phyloP scores from a whole-genome alignment of 1,140 invertebrate genomes.

The Drosophila parabipectinata region DNA sequence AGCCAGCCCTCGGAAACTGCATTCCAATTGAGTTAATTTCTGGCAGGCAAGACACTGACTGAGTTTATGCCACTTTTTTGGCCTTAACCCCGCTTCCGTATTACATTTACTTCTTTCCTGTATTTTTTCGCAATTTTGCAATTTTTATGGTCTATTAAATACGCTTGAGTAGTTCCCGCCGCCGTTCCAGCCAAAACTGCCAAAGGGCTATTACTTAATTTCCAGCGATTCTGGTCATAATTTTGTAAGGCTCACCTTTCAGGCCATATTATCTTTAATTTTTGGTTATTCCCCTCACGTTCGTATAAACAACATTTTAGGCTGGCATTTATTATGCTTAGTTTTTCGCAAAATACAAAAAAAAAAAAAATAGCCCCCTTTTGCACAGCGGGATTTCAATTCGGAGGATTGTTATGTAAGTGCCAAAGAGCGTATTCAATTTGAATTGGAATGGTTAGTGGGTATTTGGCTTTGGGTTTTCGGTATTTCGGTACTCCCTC shows the following conservation, averaged over 20 bases:
- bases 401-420: slow-evolving; percentile 59
- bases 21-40: slow-evolving; percentile 52
- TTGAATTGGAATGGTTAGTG: slow-evolving; percentile 53
- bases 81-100: slow-evolving; percentile 69
- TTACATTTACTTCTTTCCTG: background rate
- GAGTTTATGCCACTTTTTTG: slow-evolving; percentile 4
- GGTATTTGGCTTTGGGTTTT: background rate
- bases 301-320: slow-evolving; percentile 68
- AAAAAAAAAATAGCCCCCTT: slow-evolving; percentile 3
- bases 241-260: background rate
- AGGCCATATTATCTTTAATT: background rate
- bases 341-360: slow-evolving; percentile 23
- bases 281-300: slow-evolving; percentile 53
- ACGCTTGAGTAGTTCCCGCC: background rate
- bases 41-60: background rate
- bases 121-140: background rate
- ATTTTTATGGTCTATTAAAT: background rate
- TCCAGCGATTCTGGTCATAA: background rate
- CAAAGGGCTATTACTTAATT: background rate
- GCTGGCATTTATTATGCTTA: slow-evolving; percentile 61
- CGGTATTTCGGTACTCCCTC: background rate
- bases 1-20: slow-evolving; percentile 37
- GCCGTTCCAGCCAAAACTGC: background rate
- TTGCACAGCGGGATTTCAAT: slow-evolving; percentile 4
- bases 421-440: slow-evolving; percentile 62